Conservation (phyloP, 2,113 vertebrate genomes). For the Dissostichus mawsoni region DNA sequence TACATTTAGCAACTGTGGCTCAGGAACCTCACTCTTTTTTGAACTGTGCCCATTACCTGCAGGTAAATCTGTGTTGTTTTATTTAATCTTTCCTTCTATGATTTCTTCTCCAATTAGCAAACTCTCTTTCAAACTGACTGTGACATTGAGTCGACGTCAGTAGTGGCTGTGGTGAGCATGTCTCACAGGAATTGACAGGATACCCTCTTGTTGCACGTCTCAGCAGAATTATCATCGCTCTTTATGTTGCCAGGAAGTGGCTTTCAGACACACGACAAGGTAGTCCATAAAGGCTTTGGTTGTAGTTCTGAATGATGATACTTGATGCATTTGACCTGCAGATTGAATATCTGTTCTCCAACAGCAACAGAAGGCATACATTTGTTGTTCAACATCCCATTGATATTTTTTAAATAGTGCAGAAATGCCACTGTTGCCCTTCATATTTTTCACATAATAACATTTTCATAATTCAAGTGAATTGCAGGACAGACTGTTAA, state of each 20-base stretch:
- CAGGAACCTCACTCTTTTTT: background rate
- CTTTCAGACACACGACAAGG: slow-evolving; percentile 41
- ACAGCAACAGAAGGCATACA: background rate
- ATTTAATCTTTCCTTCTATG: background rate
- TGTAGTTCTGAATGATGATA: slow-evolving; percentile 16
- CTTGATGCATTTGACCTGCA: background rate
- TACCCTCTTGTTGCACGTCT: slow-evolving; percentile 35
- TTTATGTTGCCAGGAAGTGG: slow-evolving; percentile 74
- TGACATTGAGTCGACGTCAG: background rate
- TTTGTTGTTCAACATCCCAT: background rate
- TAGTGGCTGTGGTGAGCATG: slow-evolving; percentile 26
- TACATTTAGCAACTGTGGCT: background rate
- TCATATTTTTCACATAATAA: background rate
- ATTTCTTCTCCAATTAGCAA: background rate
- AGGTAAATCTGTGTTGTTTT: background rate
- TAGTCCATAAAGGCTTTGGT: slow-evolving; percentile 14
- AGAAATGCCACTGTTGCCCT: background rate
- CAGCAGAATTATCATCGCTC: slow-evolving; percentile 45
- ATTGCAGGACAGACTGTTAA: slow-evolving; percentile 4
- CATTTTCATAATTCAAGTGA: slow-evolving; percentile 15
- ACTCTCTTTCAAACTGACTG: background rate
- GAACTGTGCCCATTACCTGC: background rate
- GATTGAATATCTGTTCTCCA: background rate
- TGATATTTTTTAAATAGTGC: background rate
- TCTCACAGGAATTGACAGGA: slow-evolving; percentile 30